Base-by-base conservation (phyloP, 2,888 invertebrate genomes). In the Polymixis flavicincta region DNA sequence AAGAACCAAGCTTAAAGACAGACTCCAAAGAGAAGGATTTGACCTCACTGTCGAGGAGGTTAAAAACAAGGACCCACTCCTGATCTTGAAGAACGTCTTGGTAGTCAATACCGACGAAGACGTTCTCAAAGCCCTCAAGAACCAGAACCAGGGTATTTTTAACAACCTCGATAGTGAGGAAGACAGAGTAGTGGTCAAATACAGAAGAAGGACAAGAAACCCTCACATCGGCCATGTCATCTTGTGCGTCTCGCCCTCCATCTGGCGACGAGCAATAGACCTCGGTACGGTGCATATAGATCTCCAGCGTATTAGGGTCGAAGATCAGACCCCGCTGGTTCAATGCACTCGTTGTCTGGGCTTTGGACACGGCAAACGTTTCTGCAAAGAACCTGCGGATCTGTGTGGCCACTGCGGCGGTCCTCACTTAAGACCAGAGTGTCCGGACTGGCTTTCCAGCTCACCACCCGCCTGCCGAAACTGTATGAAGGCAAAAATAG, bases 31-130 rank as follows among this genome's bases (percentile, higher is more conserved):
- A 17, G 48, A 48, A 17, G 68, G 42, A 22, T 4, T 8, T 6
- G 42, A 22, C 54, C 71, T 71, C 54, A 42, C 42, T 11, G 71
- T 71, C 5, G 71, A 71, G 61, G 63, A 71, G n/a, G 63, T 71
- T 3, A 54, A 32, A 4, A 32, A 32, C 4, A 32, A 32, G 32
- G 32, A 32, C 32, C 32, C 32, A 32, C 32, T 32, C 6, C 9
- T 71, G 37, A 54, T 61, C 0, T 8, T 63, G 0, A 71, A 7
- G 28, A 42, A 63, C 28, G 63, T 63, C 8, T 1, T 71, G 0
- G 19, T 55, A 2, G 17, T 64, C 0, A 32, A 71, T 2, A 63
- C 42, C 11, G 70, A 71, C 7, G 54, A 71, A 11, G 70, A 71
- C 3, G 45, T 71, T 0, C 1, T 63, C 0, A 54, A 19, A 22